phyloP scores from a whole-genome alignment of 2,888 invertebrate genomes.

The Thymelicus sylvestris region DNA sequence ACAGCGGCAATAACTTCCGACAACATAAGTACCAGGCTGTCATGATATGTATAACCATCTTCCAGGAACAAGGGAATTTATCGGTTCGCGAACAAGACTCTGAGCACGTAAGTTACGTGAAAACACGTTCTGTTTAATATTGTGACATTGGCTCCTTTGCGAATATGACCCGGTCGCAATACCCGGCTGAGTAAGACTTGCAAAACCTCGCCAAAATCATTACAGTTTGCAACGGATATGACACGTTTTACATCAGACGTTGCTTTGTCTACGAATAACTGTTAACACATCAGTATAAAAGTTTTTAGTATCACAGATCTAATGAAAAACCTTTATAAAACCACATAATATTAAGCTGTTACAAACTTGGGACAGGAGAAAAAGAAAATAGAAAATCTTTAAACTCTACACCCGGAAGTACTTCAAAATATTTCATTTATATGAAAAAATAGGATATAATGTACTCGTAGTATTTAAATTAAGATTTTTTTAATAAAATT shows the following conservation, averaged over 20 bases:
- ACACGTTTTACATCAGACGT: slow-evolving; percentile 11
- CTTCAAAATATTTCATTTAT: too few relatives aligned
- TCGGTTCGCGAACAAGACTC: slow-evolving; percentile 38
- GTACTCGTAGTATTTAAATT: too few relatives aligned
- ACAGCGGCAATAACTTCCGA: neutral
- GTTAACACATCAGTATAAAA: too few relatives aligned
- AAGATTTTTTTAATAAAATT: too few relatives aligned
- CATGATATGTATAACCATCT: slow-evolving; percentile 17
- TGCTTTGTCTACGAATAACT: too few relatives aligned
- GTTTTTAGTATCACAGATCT: too few relatives aligned
- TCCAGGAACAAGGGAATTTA: slow-evolving; percentile 45
- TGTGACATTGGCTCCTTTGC: slow-evolving; percentile 30
- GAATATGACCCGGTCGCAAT: slow-evolving; percentile 27
- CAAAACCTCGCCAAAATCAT: slow-evolving; percentile 22
- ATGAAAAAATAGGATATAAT: too few relatives aligned
- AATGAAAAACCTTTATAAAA: too few relatives aligned
- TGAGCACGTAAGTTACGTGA: slow-evolving; percentile 43
- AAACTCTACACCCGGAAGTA: too few relatives aligned
- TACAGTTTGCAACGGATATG: slow-evolving; percentile 9
- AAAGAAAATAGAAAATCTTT: too few relatives aligned
- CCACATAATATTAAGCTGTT: too few relatives aligned
- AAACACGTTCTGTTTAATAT: slow-evolving; percentile 41
- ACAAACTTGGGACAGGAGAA: too few relatives aligned
- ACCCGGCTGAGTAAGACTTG: slow-evolving; percentile 27
- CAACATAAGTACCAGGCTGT: neutral